A percentile compares a stretch with the other conserved stretches of the same genome.
Evolutionary conservation across 2,888 invertebrate species (phyloP).

Genomic region (Macaria liturata): DNA sequence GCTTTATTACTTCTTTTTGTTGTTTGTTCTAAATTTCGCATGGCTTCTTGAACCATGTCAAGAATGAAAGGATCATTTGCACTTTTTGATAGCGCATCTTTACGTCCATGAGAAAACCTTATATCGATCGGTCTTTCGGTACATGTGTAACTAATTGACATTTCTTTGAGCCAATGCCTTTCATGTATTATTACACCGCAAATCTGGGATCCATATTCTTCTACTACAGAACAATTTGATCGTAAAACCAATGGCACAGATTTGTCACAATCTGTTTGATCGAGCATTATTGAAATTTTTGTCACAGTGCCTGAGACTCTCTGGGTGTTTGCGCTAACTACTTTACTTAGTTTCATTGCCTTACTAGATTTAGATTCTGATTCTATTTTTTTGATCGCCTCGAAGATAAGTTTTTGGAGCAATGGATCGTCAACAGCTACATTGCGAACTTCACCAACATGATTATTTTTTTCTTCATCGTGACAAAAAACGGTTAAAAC

Average conservation of each 20-base stretch:
- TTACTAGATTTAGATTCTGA: constrained; percentile 44
- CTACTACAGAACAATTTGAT: constrained; percentile 50
- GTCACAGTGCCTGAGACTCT: constrained; percentile 55
- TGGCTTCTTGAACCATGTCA: constrained; percentile 61
- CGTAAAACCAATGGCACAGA: constrained; percentile 43
- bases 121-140: constrained; percentile 51
- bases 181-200: constrained; percentile 61
- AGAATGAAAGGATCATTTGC: constrained; percentile 48
- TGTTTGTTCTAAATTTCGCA: constrained; percentile 62
- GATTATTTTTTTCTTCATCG: constrained; percentile 48
- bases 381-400: constrained; percentile 60
- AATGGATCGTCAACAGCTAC: constrained; percentile 56
- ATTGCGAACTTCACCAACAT: constrained; percentile 36
- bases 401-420: constrained; percentile 46
- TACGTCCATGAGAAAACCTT: constrained; percentile 44
- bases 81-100: constrained; percentile 33
- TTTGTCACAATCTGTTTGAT: constrained; percentile 59
- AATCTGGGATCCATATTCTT: constrained; percentile 52
- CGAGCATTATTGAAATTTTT: constrained; percentile 53
- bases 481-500: constrained; percentile 78
- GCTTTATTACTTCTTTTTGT: constrained; percentile 60
- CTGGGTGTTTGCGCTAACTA: constrained; percentile 55
- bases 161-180: constrained; percentile 54
- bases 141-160: constrained; percentile 55
- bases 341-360: constrained; percentile 53